Conservation (phyloP, 2,113 vertebrate genomes). For the Amazona vittata region DNA sequence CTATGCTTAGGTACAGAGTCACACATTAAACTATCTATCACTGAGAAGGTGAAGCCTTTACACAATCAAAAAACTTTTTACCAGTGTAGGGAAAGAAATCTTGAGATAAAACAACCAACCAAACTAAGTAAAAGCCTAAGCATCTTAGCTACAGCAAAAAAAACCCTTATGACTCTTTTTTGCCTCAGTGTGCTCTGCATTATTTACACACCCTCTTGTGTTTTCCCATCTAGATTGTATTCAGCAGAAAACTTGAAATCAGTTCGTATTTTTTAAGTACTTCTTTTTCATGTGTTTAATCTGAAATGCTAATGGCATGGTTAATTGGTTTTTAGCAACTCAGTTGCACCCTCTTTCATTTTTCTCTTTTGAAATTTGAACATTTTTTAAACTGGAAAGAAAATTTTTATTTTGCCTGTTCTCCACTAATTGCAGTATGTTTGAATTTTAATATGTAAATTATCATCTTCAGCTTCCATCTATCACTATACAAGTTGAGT, state of each 20-base stretch:
- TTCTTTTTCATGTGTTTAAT: not conserved
- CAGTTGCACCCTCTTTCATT: not conserved
- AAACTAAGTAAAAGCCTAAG: not conserved
- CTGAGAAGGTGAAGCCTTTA: not conserved
- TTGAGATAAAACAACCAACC: not conserved
- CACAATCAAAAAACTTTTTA: not conserved
- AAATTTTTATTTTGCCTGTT: slow-evolving; percentile 24
- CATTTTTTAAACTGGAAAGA: slow-evolving; percentile 25
- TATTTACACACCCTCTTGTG: not conserved
- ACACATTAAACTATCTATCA: not conserved
- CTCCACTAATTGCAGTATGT: not conserved
- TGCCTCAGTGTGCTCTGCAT: not conserved
- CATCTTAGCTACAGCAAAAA: not conserved
- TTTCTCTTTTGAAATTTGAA: not conserved
- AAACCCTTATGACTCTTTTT: not conserved
- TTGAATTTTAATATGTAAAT: slow-evolving; percentile 23
- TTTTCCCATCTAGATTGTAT: not conserved
- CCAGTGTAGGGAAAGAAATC: not conserved
- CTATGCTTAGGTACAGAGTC: not conserved
- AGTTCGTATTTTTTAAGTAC: not conserved
- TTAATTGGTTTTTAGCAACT: not conserved
- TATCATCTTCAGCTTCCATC: slow-evolving; percentile 22
- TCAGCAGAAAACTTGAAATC: not conserved
- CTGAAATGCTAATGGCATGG: not conserved
- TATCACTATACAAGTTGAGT: slow-evolving; percentile 29